Percentiles rank a stretch among this genome's conserved stretches.
Evolutionary conservation across 2,113 vertebrate genomes (phyloP).

Genomic region (Taxidea taxus): DNA sequence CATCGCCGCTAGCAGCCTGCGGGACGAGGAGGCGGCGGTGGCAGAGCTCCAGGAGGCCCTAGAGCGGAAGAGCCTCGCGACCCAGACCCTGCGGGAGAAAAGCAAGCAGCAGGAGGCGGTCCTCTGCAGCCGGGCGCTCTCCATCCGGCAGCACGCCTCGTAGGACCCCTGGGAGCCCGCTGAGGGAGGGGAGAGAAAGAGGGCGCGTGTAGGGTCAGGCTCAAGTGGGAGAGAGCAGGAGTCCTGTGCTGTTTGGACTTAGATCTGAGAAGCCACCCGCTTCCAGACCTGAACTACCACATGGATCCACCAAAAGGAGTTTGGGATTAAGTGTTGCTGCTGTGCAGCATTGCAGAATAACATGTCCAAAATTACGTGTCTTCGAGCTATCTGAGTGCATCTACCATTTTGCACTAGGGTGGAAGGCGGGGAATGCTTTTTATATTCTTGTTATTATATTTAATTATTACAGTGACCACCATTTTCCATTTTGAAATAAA

Average conservation of each 20-base stretch:
- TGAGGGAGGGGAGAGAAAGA: neutral
- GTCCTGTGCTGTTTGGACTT: neutral
- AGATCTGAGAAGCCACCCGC: neutral
- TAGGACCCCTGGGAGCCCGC: slow-evolving; percentile 28
- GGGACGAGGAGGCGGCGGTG: slow-evolving; percentile 60
- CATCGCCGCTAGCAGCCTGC: slow-evolving; percentile 67
- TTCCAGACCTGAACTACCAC: neutral
- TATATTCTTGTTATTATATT: slow-evolving; percentile 75
- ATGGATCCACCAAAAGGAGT: neutral
- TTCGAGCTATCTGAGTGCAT: slow-evolving; percentile 73
- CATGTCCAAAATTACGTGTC: neutral
- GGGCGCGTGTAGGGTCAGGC: neutral
- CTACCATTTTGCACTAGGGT: slow-evolving; percentile 41
- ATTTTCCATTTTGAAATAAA: slow-evolving; percentile 84
- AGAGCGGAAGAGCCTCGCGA: neutral
- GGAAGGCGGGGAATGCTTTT: slow-evolving; percentile 58
- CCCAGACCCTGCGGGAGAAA: slow-evolving; percentile 40
- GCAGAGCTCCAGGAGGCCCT: neutral
- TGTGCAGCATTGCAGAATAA: slow-evolving; percentile 80
- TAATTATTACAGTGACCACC: slow-evolving; percentile 49
- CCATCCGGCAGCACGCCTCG: slow-evolving; percentile 86
- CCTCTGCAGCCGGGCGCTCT: slow-evolving; percentile 67
- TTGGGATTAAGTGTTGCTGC: slow-evolving; percentile 82
- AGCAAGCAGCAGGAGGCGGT: neutral
- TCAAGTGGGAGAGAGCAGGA: neutral